These are phyloP conservation scores for Podarcis raffonei DNA, from an alignment of 2,113 vertebrate genomes.

Conservation along the genomic window DNA sequence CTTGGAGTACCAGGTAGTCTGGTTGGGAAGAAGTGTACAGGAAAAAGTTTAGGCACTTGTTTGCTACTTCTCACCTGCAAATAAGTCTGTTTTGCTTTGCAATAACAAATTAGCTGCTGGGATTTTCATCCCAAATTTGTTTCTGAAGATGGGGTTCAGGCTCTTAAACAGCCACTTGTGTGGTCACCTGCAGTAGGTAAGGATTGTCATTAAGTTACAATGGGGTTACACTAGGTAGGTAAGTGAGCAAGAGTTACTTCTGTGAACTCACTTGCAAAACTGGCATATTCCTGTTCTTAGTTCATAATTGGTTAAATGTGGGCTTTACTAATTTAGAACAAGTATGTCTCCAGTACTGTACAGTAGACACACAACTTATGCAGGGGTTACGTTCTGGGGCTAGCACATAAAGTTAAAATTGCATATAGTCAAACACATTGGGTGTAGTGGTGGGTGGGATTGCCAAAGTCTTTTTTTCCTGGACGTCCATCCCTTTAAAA, in stretches of 20 bases:
- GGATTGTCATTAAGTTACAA: not conserved
- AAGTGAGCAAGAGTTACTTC: not conserved
- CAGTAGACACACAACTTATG: too few species aligned
- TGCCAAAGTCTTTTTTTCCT: too few species aligned
- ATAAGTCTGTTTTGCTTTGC: not conserved
- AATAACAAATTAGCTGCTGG: not conserved
- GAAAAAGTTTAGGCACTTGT: not conserved
- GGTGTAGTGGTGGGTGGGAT: too few species aligned
- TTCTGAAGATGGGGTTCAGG: not conserved
- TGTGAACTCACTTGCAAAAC: not conserved
- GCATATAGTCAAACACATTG: too few species aligned
- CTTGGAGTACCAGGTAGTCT: not conserved
- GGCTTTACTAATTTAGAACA: slow-evolving; percentile 15
- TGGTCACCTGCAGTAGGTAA: not conserved
- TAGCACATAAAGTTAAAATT: too few species aligned
- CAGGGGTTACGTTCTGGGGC: too few species aligned
- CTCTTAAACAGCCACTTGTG: not conserved
- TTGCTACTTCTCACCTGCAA: too few species aligned
- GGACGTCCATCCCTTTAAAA: too few species aligned
- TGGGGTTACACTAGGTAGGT: not conserved
- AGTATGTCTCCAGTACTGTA: not conserved
- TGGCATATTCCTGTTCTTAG: too few species aligned
- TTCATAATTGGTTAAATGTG: not conserved
- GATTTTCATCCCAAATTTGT: not conserved
- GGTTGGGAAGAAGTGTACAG: not conserved